Evolutionary conservation across 2,888 invertebrate genomes (phyloP), one percentile per base, ranked within the genome.

Genomic region (Panopea generosa): DNA sequence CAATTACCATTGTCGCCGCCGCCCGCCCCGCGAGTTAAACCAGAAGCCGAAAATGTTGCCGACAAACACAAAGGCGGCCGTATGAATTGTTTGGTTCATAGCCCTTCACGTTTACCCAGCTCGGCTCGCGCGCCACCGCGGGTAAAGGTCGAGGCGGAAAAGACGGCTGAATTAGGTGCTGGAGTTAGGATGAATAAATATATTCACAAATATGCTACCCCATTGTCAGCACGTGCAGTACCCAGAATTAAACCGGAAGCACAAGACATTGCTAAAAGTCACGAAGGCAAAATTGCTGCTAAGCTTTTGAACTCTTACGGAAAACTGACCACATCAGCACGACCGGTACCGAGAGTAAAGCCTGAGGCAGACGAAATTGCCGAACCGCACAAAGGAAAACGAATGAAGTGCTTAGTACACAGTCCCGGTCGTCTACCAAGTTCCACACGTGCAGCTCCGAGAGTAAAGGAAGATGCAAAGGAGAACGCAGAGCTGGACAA

Each of bases 181-280:
- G 89, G 89, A 0, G 61, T 63, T 9, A 68, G 82, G 26, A 87
- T 89, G 86, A 81, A 82, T 18, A 87, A 86, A 57, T 79, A 83
- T n/a, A 81, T 88, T 59, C 73, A 82, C 45, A 83, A 84, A 66
- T 87, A 82, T 61, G 86, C 77, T 24, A 73, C 80, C 1, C 82
- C 85, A 14, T 61, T 83, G 2, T 83, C 84, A 7, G 29, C 82
- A 9, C 60, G 79, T 45, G 84, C 79, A 43, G 83, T 70, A 14
- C 82, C 85, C 1, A 70, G 89, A 61, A 83, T 89, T 26, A 87
- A 84, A 73, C 86, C 86, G 0, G 90, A 90, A 70, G 90, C 87
- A 0, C 63, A 81, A 40, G 82, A 83, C 9, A 88, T 85, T 53
- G 88, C 89, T 6, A 76, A 84, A 26, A 77, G 77, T 45, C 84